These are phyloP conservation scores for Caenorhabditis inopinata DNA, from an alignment of 1,140 invertebrate genomes.

Conservation along the genomic window DNA sequence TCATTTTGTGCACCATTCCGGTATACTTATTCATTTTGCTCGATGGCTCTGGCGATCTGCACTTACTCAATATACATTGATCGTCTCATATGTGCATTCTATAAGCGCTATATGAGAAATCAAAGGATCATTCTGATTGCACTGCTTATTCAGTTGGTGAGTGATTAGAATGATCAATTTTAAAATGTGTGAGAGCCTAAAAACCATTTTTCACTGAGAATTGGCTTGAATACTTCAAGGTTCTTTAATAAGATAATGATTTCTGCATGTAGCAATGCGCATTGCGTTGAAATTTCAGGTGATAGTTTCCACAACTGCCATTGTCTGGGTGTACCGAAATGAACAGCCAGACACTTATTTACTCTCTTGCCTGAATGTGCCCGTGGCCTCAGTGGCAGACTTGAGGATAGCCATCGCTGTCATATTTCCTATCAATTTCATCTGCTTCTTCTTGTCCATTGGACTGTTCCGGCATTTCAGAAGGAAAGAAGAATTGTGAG, in stretches of 20 bases:
- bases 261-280: too few relatives aligned
- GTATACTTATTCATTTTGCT: not conserved
- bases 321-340: not conserved
- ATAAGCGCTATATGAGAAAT: not conserved
- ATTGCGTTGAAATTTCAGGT: not conserved
- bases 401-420: not conserved
- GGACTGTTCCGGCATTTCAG: slow-evolving; percentile 13
- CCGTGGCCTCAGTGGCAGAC: not conserved
- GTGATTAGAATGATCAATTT: too few relatives aligned
- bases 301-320: not conserved
- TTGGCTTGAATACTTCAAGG: too few relatives aligned
- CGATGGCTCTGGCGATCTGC: not conserved
- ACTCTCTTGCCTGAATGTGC: not conserved
- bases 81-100: not conserved
- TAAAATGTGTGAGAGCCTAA: too few relatives aligned
- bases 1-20: slow-evolving; percentile 3
- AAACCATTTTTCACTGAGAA: too few relatives aligned
- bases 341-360: not conserved
- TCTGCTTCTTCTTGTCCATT: slow-evolving; percentile 10
- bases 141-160: not conserved
- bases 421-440: not conserved
- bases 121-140: not conserved
- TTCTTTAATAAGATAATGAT: too few relatives aligned
- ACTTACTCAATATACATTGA: slow-evolving; percentile 3
- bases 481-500: slow-evolving; percentile 6